A percentile compares a stretch with the other conserved stretches of the same genome.
phyloP scores from a whole-genome alignment of 37 sponge, comb jelly and placozoan genomes.

The Cliona cf. orientalis region DNA sequence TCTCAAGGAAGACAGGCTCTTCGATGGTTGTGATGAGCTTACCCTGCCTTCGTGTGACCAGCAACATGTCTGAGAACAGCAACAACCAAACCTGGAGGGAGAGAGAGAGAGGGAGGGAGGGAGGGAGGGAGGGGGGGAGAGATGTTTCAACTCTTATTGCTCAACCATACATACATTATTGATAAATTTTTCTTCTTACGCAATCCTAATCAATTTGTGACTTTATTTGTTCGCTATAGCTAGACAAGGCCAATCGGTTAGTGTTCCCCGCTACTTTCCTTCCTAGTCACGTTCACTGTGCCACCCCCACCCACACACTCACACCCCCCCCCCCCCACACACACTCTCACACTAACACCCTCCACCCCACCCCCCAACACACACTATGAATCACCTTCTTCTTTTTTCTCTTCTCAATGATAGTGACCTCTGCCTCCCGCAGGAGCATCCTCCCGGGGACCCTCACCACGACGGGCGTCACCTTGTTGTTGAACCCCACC shows the following conservation, averaged over 20 bases:
- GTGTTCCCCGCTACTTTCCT: no score
- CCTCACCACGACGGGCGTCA: constrained; percentile 25
- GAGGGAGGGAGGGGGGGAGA: no score
- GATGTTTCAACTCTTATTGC: no score
- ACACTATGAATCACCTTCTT: constrained; percentile 9
- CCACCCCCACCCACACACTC: background rate
- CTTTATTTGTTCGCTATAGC: no score
- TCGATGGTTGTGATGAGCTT: constrained; percentile 42
- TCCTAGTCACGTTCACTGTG: no score
- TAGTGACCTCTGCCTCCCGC: constrained; percentile 54
- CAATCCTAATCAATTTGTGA: no score
- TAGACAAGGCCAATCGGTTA: no score
- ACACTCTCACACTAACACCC: no score
- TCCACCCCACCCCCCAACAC: background rate
- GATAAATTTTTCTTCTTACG: no score
- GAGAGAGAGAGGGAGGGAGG: no score
- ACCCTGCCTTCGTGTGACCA: constrained; percentile 54
- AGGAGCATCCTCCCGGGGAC: constrained; percentile 62
- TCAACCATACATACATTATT: no score
- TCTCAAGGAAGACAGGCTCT: constrained; percentile 41
- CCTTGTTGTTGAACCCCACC: constrained; percentile 41
- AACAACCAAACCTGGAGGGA: constrained; percentile 53
- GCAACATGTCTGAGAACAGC: constrained; percentile 73
- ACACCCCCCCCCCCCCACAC: background rate
- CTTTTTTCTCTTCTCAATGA: constrained; percentile 63